These are phyloP conservation scores for Rhynchotus rufescens DNA, from an alignment of 2,797 vertebrate genomes.

Conservation along the genomic window DNA sequence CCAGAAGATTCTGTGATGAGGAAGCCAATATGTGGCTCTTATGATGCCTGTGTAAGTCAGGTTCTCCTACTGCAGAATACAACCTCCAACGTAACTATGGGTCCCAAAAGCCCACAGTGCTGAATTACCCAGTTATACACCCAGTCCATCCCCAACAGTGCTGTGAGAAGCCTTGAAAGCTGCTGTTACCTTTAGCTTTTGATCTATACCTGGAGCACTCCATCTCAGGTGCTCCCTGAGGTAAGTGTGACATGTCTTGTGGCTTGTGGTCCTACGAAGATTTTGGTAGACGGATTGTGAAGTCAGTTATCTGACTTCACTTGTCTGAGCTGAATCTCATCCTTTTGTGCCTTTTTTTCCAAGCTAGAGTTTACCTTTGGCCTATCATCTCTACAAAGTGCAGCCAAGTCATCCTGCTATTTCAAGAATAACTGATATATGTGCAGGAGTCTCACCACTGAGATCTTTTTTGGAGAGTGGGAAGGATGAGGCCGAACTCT, in stretches of 20 bases:
- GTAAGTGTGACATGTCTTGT: not conserved
- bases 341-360: not conserved
- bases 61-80: not conserved
- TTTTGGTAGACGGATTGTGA: not conserved
- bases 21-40: not conserved
- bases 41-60: rapidly evolving
- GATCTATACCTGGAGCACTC: not conserved
- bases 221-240: not conserved
- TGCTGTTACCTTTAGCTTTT: not conserved
- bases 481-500: not conserved
- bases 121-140: not conserved
- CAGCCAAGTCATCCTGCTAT: not conserved
- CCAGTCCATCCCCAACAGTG: not conserved
- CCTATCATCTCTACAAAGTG: not conserved
- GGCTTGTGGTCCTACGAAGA: not conserved
- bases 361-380: not conserved
- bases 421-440: not conserved
- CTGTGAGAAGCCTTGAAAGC: not conserved
- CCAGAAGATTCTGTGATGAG: not conserved
- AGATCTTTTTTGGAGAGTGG: not conserved
- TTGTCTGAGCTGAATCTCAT: not conserved
- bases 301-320: not conserved
- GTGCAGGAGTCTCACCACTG: not conserved
- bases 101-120: not conserved
- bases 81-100: not conserved